A percentile compares a stretch with the other conserved stretches of the same genome.
Evolutionary conservation across 2,113 vertebrate genomes (phyloP).

Genomic region (Columbina picui): DNA sequence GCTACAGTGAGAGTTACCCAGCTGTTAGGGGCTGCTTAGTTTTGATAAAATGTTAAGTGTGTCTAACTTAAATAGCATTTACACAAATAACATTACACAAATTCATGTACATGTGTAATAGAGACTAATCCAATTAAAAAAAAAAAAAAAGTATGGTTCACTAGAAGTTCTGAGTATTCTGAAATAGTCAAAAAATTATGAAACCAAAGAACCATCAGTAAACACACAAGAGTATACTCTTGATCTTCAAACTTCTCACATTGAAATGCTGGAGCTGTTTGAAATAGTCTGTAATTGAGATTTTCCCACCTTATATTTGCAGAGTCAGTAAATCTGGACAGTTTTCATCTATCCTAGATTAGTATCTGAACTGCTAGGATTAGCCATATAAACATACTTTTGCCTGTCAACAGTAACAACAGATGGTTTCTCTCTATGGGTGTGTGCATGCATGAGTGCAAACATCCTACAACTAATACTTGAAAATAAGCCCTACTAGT

Average conservation of each 20-base stretch:
- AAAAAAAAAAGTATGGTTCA: not conserved
- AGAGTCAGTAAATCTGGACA: not conserved
- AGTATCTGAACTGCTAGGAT: not conserved
- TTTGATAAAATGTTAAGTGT: not conserved
- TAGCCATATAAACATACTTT: not conserved
- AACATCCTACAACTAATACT: not conserved
- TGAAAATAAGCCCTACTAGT: not conserved
- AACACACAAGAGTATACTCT: not conserved
- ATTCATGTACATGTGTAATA: not conserved
- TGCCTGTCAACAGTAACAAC: not conserved
- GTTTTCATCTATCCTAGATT: not conserved
- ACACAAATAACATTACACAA: not conserved
- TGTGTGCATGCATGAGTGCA: not conserved
- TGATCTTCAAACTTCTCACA: not conserved
- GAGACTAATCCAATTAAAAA: not conserved
- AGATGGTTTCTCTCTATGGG: not conserved
- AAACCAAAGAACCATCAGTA: not conserved
- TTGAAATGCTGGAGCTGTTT: not conserved
- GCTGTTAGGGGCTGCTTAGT: not conserved
- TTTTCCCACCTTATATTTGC: not conserved
- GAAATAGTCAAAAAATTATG: not conserved
- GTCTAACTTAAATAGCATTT: not conserved
- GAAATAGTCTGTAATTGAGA: not conserved
- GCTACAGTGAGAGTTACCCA: not conserved
- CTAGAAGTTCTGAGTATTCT: not conserved